Evolutionary conservation across 2,797 vertebrate species (phyloP).

Genomic region (Channallabes apus): DNA sequence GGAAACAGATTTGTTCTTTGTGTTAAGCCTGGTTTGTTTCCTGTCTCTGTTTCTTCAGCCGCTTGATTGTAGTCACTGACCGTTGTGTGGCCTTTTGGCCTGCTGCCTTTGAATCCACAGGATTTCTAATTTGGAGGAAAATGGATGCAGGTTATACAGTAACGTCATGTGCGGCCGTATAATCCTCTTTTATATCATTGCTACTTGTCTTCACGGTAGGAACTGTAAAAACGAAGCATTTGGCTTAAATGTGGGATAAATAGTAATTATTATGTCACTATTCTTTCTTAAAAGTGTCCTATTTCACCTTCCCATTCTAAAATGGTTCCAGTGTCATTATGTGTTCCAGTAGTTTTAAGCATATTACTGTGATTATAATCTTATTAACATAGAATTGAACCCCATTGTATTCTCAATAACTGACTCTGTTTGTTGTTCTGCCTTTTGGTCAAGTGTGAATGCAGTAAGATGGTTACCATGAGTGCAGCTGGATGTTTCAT

Average conservation of each 20-base stretch:
- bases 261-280: neutral
- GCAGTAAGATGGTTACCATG: neutral
- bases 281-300: neutral
- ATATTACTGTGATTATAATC: neutral
- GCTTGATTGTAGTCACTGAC: slow-evolving; percentile 48
- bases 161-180: slow-evolving; percentile 11
- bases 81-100: slow-evolving; percentile 40
- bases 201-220: slow-evolving; percentile 53
- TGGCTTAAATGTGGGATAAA: neutral
- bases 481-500: neutral
- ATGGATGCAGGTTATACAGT: slow-evolving; percentile 16
- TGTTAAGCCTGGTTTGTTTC: slow-evolving; percentile 56
- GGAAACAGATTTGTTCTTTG: slow-evolving; percentile 70
- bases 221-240: slow-evolving; percentile 56
- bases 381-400: neutral
- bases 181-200: slow-evolving; percentile 36
- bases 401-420: neutral
- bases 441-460: neutral
- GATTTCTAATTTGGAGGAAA: slow-evolving; percentile 21
- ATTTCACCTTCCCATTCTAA: neutral
- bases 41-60: slow-evolving; percentile 53
- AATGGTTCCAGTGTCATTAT: neutral
- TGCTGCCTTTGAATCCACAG: slow-evolving; percentile 23
- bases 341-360: no score
- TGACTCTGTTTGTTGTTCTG: neutral